These are phyloP conservation scores for Clarias batrachus DNA, from an alignment of 2,113 vertebrate species.

Conservation along the genomic window DNA sequence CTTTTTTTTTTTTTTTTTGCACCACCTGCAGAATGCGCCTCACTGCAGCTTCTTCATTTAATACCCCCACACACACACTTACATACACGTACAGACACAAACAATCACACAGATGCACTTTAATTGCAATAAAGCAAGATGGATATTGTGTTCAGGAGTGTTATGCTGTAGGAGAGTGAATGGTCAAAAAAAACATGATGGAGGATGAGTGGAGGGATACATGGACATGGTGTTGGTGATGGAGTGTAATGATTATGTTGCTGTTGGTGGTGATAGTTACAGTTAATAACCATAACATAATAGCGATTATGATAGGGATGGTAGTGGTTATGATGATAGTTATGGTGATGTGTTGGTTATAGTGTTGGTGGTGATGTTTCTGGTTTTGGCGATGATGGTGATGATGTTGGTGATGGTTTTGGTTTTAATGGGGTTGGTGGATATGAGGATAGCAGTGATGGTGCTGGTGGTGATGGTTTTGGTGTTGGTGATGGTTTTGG, in stretches of 20 bases:
- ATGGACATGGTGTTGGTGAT: background rate
- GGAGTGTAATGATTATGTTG: background rate
- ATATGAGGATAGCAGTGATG: too few species aligned
- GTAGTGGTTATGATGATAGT: background rate
- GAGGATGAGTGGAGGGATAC: background rate
- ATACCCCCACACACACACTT: constrained; percentile 61
- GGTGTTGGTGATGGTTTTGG: too few species aligned
- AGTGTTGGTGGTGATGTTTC: background rate
- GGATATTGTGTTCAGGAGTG: constrained; percentile 1
- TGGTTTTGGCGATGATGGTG: background rate
- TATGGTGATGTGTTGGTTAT: background rate
- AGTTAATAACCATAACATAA: background rate
- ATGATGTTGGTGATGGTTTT: too few species aligned
- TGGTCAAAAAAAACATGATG: background rate
- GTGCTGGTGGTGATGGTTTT: too few species aligned
- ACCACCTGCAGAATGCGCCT: constrained; percentile 90
- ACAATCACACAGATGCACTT: constrained; percentile 12
- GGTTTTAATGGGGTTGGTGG: too few species aligned
- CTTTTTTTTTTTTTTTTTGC: constrained; percentile 53
- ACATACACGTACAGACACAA: constrained; percentile 37
- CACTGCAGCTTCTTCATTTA: constrained; percentile 78
- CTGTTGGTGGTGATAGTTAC: background rate
- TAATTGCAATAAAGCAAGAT: background rate
- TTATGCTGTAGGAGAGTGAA: background rate
- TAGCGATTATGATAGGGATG: constrained; percentile 36